Evolutionary conservation across 2,113 vertebrate genomes (phyloP), one percentile per base, ranked within the genome.

Genomic region (Zosterops lateralis): DNA sequence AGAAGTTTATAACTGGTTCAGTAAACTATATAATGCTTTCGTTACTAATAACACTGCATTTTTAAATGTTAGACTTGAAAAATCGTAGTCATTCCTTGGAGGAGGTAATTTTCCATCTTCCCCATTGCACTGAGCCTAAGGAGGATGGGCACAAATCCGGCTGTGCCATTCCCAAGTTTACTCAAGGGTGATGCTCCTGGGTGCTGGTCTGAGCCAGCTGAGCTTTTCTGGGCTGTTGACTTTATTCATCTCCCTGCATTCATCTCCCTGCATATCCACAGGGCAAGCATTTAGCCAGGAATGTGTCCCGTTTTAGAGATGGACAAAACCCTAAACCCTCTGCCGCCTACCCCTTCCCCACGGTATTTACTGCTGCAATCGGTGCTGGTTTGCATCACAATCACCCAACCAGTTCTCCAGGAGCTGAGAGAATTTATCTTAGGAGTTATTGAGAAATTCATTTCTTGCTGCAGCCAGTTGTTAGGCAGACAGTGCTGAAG

Each of bases 231-330:
- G 76, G 67, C 44, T 81, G 81, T 38, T 92, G 89, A 64, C 76
- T 57, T 80, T 54, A 58, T 66, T 84, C 42, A 53, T 80, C 71
- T 87, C 34, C 38, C 25, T 26, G n/a, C 29, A 51, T 56, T 77
- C 38, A 57, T 67, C 67, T 75, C 44, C 34, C 40, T 38, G 60
- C 31, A 57, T 86, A 67, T 74, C 87, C 87, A 73, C 64, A 7
- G 54, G 82, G 57, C 82, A 79, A 70, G 40, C 18, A 58, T 91
- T 94, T 93, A 89, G 56, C 70, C 62, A 90, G 89, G 64, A 89
- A 65, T 88, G 40, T n/a, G 22, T 68, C 66, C 44, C 8, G 2
- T 58, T 93, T 84, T 84, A 25, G 47, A 66, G 76, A 24, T 2
- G 24, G 76, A 60, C 36, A 50, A 81, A 66, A 42, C 51, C 26